phyloP scores from a whole-genome alignment of 2,113 vertebrate genomes.

The Dinomys branickii region DNA sequence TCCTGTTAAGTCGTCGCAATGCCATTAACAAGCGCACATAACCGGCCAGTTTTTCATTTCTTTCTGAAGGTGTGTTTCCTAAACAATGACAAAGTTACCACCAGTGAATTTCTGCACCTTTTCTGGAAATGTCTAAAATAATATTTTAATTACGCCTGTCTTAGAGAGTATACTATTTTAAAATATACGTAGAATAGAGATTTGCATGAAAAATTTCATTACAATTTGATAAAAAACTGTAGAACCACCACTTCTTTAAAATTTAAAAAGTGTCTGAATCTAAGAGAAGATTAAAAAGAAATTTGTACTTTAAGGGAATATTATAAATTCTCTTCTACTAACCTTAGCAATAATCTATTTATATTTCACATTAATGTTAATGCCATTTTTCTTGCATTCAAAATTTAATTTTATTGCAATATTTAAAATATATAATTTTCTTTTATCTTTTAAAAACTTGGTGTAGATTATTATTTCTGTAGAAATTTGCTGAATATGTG shows the following conservation, averaged over 20 bases:
- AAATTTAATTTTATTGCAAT: not conserved
- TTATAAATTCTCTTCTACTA: not conserved
- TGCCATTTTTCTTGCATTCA: not conserved
- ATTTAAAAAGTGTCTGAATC: not conserved
- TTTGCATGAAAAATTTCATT: not conserved
- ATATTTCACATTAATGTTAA: not conserved
- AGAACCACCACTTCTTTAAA: not conserved
- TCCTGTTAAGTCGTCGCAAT: not conserved
- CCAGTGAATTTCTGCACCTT: not conserved
- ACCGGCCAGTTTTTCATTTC: not conserved
- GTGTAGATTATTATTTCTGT: not conserved
- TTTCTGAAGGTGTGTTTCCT: not conserved
- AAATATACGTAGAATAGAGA: not conserved
- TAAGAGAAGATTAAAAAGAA: not conserved
- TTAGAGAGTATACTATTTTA: not conserved
- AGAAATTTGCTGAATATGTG: not conserved
- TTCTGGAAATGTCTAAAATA: not conserved
- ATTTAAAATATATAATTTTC: not conserved
- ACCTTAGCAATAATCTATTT: not conserved
- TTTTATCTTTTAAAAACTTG: not conserved
- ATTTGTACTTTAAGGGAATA: not conserved
- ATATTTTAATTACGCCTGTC: not conserved
- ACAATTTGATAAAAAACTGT: not conserved
- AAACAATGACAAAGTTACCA: not conserved
- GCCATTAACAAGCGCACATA: not conserved